Evolutionary conservation across 2,113 vertebrate genomes (phyloP).

Genomic region (Carettochelys insculpta): DNA sequence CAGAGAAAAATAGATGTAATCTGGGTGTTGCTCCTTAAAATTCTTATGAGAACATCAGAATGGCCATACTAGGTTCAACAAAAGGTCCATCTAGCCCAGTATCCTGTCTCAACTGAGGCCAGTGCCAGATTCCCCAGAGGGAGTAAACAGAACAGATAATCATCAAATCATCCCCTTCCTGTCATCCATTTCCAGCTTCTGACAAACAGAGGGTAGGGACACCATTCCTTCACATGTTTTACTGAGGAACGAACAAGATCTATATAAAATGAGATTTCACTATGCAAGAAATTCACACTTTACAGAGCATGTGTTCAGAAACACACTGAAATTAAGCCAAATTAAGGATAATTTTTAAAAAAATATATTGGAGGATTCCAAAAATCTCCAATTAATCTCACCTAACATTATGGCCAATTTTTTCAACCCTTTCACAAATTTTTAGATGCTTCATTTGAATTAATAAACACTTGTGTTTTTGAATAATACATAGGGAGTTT

Average conservation of each 20-base stretch:
- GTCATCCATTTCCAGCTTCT: too few species aligned
- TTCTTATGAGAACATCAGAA: too few species aligned
- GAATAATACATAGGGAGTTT: neutral
- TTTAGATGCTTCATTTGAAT: slow-evolving; percentile 15
- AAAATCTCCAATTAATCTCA: neutral
- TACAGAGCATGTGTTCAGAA: neutral
- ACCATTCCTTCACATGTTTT: too few species aligned
- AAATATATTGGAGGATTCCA: neutral
- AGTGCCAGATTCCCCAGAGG: too few species aligned
- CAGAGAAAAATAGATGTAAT: neutral
- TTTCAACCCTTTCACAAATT: neutral
- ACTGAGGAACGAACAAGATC: neutral
- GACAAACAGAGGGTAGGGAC: too few species aligned
- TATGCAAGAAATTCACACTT: neutral
- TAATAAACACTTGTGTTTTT: slow-evolving; percentile 1
- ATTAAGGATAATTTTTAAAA: neutral
- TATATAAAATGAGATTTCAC: neutral
- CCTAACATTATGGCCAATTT: neutral
- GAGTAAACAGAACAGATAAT: too few species aligned
- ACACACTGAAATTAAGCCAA: neutral
- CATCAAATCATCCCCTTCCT: too few species aligned
- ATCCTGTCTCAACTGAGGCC: too few species aligned
- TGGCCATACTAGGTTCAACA: too few species aligned
- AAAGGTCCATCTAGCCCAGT: too few species aligned
- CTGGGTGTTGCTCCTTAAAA: too few species aligned